Percentiles rank a stretch among this genome's conserved stretches.
Conservation (phyloP, 2,797 vertebrate species). For the Argentina silus region DNA sequence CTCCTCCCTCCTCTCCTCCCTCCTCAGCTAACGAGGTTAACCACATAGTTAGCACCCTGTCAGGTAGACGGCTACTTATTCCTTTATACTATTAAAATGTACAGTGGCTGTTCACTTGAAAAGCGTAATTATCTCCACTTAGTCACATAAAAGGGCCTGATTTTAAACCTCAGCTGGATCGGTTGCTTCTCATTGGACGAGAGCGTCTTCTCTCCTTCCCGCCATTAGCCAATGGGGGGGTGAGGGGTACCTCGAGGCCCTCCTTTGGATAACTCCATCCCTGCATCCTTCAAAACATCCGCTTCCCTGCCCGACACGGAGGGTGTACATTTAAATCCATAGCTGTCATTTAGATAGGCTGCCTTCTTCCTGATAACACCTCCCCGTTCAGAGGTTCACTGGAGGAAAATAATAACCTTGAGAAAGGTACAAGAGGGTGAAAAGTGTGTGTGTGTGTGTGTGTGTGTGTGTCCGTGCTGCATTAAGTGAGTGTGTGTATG, state of each 20-base stretch:
- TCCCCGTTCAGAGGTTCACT: neutral
- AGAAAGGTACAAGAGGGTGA: neutral
- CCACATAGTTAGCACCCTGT: conserved; percentile 93
- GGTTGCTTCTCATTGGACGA: neutral
- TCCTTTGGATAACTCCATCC: neutral
- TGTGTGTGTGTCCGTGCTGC: neutral
- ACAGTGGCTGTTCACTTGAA: conserved; percentile 85
- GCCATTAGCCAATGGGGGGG: conserved; percentile 28
- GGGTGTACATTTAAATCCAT: neutral
- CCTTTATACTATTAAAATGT: conserved; percentile 95
- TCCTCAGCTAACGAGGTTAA: conserved; percentile 83
- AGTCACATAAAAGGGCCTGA: conserved; percentile 86
- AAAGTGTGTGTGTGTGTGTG: neutral
- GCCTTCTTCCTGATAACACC: neutral
- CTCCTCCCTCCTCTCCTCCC: neutral
- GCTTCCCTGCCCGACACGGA: neutral
- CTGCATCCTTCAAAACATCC: neutral
- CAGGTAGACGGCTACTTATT: conserved; percentile 89
- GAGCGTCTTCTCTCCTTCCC: conserved; percentile 45
- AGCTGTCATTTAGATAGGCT: conserved; percentile 42
- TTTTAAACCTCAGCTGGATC: conserved; percentile 70
- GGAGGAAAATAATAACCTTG: neutral
- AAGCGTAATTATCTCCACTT: conserved; percentile 93
- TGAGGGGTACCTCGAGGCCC: conserved; percentile 67
- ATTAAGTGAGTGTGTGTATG: neutral